Percentiles rank a stretch among this genome's conserved stretches.
phyloP scores from a whole-genome alignment of 1,140 invertebrate species.

The Zaprionus camerounensis region DNA sequence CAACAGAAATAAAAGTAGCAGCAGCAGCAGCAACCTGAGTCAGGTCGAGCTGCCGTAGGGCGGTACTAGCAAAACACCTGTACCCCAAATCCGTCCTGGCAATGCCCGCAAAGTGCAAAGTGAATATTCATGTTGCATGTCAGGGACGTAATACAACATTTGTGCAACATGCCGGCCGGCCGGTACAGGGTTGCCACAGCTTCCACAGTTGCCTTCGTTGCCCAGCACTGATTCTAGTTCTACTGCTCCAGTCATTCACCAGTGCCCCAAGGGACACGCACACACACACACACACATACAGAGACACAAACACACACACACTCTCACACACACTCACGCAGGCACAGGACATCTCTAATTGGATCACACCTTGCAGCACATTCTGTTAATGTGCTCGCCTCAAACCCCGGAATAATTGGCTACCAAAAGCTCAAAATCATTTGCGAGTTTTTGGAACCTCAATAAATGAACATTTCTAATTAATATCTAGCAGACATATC shows the following conservation, averaged over 20 bases:
- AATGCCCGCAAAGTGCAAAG: conserved; percentile 75
- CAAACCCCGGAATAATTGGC: conserved; percentile 15
- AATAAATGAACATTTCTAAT: background rate
- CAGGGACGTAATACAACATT: conserved; percentile 80
- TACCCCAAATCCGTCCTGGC: conserved; percentile 65
- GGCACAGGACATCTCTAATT: conserved; percentile 3
- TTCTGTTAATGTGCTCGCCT: conserved; percentile 22
- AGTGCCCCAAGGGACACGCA: background rate
- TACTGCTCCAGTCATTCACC: background rate
- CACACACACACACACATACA: background rate
- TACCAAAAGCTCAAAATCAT: conserved; percentile 7
- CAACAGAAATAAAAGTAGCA: conserved; percentile 41
- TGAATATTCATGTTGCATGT: conserved; percentile 83
- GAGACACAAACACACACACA: too few species aligned
- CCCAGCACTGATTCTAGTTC: background rate
- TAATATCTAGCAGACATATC: background rate
- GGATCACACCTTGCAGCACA: conserved; percentile 26
- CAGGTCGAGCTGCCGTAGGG: conserved; percentile 6
- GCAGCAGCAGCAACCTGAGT: background rate
- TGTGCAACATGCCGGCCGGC: conserved; percentile 44
- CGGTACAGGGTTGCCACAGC: background rate
- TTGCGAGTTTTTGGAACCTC: background rate
- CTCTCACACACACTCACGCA: background rate
- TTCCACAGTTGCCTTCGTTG: background rate
- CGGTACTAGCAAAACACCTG: conserved; percentile 69